Conservation (phyloP, 2,888 invertebrate species). For the Himalopsyche kuldschensis region DNA sequence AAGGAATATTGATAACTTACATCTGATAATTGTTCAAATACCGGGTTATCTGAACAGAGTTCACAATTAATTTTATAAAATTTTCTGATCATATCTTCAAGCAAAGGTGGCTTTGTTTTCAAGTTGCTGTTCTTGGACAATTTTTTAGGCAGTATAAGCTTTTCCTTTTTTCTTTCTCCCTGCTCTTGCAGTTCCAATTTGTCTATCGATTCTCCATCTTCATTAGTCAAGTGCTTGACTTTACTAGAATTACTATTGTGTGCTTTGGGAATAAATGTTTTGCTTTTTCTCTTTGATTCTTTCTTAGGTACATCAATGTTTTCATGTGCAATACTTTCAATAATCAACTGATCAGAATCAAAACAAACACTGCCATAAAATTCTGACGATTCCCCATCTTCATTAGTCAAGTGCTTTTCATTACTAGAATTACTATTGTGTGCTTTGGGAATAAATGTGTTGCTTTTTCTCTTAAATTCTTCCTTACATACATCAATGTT, state of each 20-base stretch:
- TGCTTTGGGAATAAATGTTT: neutral
- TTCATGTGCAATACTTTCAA: neutral
- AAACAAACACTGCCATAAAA: neutral
- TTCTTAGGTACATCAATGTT: neutral
- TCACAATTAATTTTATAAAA: constrained; percentile 23
- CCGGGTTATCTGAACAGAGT: constrained; percentile 5
- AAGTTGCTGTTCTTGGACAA: constrained; percentile 19
- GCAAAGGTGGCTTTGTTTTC: neutral
- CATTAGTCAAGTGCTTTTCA: neutral
- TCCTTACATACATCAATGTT: neutral
- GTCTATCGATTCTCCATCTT: neutral
- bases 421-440: neutral
- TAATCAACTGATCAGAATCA: neutral
- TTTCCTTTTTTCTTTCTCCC: neutral
- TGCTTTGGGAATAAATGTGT: neutral
- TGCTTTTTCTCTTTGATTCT: neutral
- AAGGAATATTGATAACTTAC: neutral
- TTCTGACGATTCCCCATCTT: neutral
- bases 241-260: neutral
- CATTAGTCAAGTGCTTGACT: neutral
- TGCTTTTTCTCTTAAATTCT: neutral
- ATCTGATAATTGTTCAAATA: constrained; percentile 8
- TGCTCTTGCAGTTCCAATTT: neutral
- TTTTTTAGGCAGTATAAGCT: neutral
- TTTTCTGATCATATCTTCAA: constrained; percentile 9